Evolutionary conservation across 2,888 invertebrate species (phyloP).

Genomic region (Stenchaetothrips biformis): DNA sequence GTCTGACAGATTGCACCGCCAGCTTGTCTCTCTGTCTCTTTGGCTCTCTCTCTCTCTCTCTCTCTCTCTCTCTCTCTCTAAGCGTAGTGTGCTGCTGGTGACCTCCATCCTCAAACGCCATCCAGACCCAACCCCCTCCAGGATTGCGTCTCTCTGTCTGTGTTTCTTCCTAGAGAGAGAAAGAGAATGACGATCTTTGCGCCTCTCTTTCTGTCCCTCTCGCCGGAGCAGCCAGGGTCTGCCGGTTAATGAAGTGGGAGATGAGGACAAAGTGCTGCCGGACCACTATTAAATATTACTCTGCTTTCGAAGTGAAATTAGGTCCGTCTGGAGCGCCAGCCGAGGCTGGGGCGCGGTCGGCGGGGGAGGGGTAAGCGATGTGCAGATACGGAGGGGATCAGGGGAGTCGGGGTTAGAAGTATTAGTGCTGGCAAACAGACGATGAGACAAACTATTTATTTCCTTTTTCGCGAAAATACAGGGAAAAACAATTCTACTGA

Average conservation of each 20-base stretch:
- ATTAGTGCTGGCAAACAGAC: too few relatives aligned
- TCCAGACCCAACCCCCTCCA: too few relatives aligned
- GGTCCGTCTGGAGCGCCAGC: neutral
- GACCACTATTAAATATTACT: constrained; percentile 14
- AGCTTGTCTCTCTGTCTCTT: neutral
- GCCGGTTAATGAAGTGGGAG: constrained; percentile 7
- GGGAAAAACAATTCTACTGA: too few relatives aligned
- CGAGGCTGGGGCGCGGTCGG: neutral
- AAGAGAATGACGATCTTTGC: neutral
- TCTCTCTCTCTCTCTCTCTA: neutral
- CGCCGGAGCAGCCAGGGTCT: neutral
- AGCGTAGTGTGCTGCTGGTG: too few relatives aligned
- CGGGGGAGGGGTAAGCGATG: neutral
- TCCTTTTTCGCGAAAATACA: too few relatives aligned
- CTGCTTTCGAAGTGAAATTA: constrained; percentile 17
- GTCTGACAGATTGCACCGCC: neutral
- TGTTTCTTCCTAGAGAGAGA: neutral
- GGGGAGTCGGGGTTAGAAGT: neutral
- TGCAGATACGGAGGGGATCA: neutral
- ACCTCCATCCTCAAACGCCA: too few relatives aligned
- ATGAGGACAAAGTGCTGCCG: constrained; percentile 8
- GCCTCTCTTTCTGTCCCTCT: neutral
- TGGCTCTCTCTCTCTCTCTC: neutral
- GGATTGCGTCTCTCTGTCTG: too few relatives aligned
- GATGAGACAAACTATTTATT: too few relatives aligned